A percentile compares a stretch with the other conserved stretches of the same genome.
Evolutionary conservation across 2,113 vertebrate species (phyloP).

Genomic region (Manacus vitellinus): DNA sequence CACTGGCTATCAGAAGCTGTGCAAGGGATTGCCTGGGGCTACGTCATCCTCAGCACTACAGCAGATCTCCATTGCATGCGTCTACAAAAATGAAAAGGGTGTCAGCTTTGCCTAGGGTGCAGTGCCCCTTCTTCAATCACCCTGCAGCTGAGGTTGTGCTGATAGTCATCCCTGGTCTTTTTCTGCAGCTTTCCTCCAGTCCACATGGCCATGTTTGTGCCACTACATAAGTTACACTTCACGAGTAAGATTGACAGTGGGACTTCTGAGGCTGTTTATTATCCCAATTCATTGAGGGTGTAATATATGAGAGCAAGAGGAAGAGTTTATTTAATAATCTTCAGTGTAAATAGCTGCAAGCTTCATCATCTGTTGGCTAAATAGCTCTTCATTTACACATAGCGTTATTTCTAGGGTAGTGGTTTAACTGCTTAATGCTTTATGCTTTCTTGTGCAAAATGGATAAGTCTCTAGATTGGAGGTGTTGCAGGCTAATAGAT

Average conservation of each 20-base stretch:
- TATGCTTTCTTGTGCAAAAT: neutral
- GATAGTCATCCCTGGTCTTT: neutral
- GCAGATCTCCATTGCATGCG: neutral
- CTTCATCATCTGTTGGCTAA: neutral
- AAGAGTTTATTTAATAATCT: neutral
- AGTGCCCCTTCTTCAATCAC: neutral
- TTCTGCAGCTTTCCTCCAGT: neutral
- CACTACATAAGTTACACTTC: accelerated
- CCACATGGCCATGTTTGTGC: neutral
- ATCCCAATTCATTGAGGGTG: neutral
- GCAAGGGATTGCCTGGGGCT: neutral
- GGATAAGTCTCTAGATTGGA: neutral
- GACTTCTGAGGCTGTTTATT: neutral
- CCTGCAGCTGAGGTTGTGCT: neutral
- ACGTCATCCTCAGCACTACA: neutral
- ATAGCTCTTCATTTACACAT: neutral
- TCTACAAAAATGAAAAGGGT: neutral
- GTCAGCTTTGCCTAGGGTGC: neutral
- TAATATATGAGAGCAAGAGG: neutral
- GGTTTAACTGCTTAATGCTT: neutral
- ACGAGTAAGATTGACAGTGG: neutral
- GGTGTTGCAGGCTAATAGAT: neutral
- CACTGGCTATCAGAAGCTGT: neutral
- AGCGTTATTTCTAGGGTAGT: neutral
- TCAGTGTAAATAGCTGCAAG: neutral